A percentile compares a stretch with the other conserved stretches of the same genome.
These are phyloP conservation scores for Vicugna pacos DNA, from an alignment of 2,113 vertebrate genomes.

Conservation along the genomic window DNA sequence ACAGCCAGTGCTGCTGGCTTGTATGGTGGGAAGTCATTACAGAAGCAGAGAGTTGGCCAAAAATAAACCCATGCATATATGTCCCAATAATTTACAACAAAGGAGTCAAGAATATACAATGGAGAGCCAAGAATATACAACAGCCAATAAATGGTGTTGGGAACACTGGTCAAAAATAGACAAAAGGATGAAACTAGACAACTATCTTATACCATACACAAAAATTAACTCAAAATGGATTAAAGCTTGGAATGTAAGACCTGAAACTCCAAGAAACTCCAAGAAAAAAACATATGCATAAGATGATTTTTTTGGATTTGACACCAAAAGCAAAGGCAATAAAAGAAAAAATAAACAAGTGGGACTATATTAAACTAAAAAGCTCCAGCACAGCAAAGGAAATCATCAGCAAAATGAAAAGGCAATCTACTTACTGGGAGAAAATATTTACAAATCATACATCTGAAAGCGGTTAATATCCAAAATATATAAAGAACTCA, in stretches of 20 bases:
- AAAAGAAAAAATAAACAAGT: not conserved
- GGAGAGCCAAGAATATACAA: not conserved
- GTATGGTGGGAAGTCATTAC: not conserved
- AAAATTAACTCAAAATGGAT: not conserved
- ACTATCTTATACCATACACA: not conserved
- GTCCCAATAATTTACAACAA: not conserved
- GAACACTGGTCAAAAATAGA: not conserved
- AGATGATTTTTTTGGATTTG: not conserved
- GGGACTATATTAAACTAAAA: not conserved
- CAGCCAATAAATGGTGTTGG: not conserved
- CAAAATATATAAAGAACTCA: not conserved
- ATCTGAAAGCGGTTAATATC: not conserved
- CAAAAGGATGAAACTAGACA: not conserved
- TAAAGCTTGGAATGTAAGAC: not conserved
- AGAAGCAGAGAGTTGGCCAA: not conserved
- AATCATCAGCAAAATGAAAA: not conserved
- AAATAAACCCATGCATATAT: not conserved
- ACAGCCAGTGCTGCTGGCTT: not conserved
- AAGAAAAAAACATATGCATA: not conserved
- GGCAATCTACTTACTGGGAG: not conserved
- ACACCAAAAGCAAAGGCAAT: not conserved
- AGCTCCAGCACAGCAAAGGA: not conserved
- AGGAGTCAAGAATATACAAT: not conserved
- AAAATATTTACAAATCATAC: not conserved
- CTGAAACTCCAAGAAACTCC: not conserved